Evolutionary conservation across 2,113 vertebrate species (phyloP).

Genomic region (Aythya baeri): DNA sequence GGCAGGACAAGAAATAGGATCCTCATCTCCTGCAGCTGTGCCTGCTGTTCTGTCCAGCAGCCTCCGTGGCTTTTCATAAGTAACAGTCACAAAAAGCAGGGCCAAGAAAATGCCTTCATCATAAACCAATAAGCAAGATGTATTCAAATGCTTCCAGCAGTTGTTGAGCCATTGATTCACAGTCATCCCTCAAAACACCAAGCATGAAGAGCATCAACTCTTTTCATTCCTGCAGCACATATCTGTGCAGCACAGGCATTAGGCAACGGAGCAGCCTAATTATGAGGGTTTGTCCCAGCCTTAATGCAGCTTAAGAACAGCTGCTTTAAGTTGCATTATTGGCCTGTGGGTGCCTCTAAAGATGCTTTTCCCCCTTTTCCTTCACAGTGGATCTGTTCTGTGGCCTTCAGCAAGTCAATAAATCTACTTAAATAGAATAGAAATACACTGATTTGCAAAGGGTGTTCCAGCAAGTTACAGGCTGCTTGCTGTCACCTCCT

Average conservation of each 20-base stretch:
- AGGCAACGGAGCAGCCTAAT: conserved; percentile 11
- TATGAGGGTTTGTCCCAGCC: conserved; percentile 2
- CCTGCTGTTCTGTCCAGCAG: not conserved
- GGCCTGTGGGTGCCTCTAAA: not conserved
- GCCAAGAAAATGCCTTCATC: not conserved
- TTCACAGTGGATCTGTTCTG: conserved; percentile 2
- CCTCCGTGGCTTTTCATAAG: not conserved
- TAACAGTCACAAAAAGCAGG: not conserved
- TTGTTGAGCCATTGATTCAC: not conserved
- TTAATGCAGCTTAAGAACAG: conserved; percentile 22
- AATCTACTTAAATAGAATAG: conserved; percentile 3
- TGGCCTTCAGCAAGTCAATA: conserved; percentile 4
- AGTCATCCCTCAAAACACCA: not conserved
- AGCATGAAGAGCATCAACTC: not conserved
- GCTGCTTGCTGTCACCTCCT: not conserved
- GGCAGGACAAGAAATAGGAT: not conserved
- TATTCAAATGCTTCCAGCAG: conserved; percentile 27
- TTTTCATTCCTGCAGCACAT: not conserved
- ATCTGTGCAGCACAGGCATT: not conserved
- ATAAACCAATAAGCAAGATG: not conserved
- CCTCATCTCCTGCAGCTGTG: not conserved
- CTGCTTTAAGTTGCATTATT: conserved; percentile 14
- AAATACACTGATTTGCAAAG: not conserved
- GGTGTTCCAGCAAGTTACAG: not conserved
- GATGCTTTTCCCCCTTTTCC: not conserved